Conservation (phyloP, 2,113 vertebrate genomes). For the Pandion haliaetus region DNA sequence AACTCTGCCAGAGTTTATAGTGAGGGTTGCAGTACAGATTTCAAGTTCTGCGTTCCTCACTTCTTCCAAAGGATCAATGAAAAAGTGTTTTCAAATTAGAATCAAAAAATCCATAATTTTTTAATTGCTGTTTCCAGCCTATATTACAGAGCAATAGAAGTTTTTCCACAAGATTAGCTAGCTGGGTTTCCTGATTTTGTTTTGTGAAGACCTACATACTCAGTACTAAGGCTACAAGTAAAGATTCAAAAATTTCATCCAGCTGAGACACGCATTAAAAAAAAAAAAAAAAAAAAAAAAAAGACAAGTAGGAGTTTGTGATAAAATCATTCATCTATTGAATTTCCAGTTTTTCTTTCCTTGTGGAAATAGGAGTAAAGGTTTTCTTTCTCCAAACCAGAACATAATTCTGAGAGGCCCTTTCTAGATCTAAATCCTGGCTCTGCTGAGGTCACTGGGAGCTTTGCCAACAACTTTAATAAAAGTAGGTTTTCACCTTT, state of each 20-base stretch:
- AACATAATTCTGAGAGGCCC: neutral
- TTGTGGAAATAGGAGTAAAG: neutral
- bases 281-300: neutral
- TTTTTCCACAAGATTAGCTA: neutral
- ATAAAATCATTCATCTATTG: neutral
- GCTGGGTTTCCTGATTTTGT: neutral
- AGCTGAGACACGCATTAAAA: neutral
- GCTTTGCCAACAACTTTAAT: neutral
- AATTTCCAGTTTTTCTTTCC: neutral
- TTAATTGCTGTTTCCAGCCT: neutral
- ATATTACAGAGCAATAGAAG: neutral
- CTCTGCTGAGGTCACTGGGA: neutral
- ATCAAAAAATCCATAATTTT: neutral
- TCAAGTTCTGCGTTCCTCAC: neutral
- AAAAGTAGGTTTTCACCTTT: neutral
- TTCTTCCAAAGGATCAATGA: neutral
- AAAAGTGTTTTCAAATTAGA: neutral
- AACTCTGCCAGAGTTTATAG: neutral
- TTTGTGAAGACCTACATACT: neutral
- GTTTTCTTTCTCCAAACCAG: neutral
- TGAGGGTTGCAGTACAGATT: neutral
- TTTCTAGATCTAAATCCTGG: neutral
- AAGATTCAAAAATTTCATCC: neutral
- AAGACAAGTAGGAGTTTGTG: neutral
- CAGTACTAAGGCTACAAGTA: neutral